A percentile compares a stretch with the other conserved stretches of the same genome.
These are phyloP conservation scores for Megalurothrips usitatus DNA, from an alignment of 2,888 invertebrate species.

Conservation along the genomic window DNA sequence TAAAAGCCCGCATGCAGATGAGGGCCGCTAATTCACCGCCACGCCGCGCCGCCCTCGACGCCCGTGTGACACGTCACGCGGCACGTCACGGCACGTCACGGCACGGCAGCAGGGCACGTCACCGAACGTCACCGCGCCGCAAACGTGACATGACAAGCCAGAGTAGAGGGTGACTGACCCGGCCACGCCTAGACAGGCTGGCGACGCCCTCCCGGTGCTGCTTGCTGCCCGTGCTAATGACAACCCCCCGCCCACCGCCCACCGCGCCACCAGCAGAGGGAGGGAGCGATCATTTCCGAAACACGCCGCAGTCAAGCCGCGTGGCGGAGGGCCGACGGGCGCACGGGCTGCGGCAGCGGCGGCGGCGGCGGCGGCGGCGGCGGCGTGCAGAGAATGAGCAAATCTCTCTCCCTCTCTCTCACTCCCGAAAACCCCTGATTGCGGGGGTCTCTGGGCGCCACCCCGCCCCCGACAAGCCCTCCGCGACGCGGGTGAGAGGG, in stretches of 20 bases:
- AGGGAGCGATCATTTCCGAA: neutral
- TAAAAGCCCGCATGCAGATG: neutral
- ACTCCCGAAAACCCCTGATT: neutral
- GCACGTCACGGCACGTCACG: neutral
- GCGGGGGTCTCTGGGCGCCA: neutral
- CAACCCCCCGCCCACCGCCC: neutral
- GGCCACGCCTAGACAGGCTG: neutral
- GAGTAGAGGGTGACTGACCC: too few species aligned
- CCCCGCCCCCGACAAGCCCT: neutral
- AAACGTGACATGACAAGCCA: neutral
- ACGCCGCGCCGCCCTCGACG: neutral
- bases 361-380: neutral
- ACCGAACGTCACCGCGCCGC: neutral
- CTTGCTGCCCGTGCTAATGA: neutral
- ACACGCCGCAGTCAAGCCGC: neutral
- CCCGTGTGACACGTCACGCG: too few species aligned
- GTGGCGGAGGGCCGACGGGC: neutral
- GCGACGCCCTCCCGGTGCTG: neutral
- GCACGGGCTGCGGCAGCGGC: neutral
- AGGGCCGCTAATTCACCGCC: neutral
- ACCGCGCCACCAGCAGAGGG: neutral
- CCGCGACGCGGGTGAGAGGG: neutral
- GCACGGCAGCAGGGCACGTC: neutral
- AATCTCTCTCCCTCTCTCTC: neutral
- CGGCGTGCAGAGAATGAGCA: neutral